phyloP scores from a whole-genome alignment of 2,113 vertebrate genomes.

The Phaethornis superciliosus region DNA sequence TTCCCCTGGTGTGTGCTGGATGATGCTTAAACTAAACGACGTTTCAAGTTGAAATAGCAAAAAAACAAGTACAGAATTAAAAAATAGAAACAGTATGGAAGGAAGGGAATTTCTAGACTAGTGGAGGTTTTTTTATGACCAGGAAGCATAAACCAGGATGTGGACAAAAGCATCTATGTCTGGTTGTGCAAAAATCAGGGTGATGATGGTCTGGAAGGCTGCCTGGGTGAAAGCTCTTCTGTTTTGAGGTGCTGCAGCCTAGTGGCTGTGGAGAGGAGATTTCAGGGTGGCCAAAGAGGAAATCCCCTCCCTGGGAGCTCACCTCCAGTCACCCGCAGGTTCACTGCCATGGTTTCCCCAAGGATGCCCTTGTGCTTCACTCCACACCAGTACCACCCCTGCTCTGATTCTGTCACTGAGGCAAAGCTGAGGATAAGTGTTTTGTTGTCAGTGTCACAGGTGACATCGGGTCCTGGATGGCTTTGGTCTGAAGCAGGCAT shows the following conservation, averaged over 20 bases:
- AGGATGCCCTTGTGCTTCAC: background rate
- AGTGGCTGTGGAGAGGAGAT: background rate
- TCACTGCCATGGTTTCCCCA: constrained; percentile 54
- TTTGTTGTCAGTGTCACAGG: background rate
- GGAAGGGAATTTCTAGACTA: accelerated
- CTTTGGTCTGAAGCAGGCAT: background rate
- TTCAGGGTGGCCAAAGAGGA: accelerated
- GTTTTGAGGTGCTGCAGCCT: constrained; percentile 31
- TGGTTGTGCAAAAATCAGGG: accelerated
- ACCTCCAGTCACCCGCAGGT: constrained; percentile 28
- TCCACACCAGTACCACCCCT: constrained; percentile 83
- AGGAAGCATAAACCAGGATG: accelerated
- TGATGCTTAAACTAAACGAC: background rate
- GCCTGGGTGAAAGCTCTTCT: background rate
- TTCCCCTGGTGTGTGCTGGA: background rate
- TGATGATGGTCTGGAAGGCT: background rate
- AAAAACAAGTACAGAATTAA: background rate
- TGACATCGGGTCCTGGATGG: accelerated
- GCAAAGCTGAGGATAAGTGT: constrained; percentile 14
- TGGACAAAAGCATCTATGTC: accelerated
- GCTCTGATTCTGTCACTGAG: background rate
- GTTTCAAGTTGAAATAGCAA: accelerated
- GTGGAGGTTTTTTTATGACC: accelerated
- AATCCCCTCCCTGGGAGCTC: background rate
- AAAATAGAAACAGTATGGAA: accelerated